Conservation (phyloP, 2,888 invertebrate species). For the Pyrocoelia pectoralis region DNA sequence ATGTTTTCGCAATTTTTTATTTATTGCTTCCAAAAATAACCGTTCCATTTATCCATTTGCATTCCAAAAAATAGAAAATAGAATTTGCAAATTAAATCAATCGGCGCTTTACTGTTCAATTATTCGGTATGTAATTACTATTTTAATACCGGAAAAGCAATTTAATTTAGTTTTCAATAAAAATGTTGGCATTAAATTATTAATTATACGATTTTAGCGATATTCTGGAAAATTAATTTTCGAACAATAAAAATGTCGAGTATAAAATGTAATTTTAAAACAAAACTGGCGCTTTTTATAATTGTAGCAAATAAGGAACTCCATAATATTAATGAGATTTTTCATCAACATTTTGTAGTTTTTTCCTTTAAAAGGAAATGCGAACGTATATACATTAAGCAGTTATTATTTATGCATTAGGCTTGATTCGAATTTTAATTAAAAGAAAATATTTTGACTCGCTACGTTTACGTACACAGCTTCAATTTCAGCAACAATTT, state of each 20-base stretch:
- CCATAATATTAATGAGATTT: background rate
- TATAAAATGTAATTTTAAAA: too few species aligned
- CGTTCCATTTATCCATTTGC: too few species aligned
- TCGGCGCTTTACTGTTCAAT: slow-evolving; percentile 4
- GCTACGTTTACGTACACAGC: background rate
- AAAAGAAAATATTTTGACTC: slow-evolving; percentile 9
- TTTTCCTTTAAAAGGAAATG: background rate
- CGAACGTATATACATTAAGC: background rate
- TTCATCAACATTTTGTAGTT: background rate
- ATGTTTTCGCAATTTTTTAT: too few species aligned
- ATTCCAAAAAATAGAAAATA: background rate
- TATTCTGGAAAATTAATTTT: slow-evolving; percentile 75
- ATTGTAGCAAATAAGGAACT: background rate
- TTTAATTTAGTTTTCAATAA: slow-evolving; percentile 7
- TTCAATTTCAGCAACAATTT: slow-evolving; percentile 10
- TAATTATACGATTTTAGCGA: slow-evolving; percentile 61
- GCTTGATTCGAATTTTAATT: slow-evolving; percentile 7
- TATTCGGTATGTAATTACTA: slow-evolving; percentile 10
- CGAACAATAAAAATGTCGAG: slow-evolving; percentile 61
- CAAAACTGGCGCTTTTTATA: background rate
- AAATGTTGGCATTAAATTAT: background rate
- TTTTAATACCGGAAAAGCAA: slow-evolving; percentile 11
- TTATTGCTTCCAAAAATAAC: too few species aligned
- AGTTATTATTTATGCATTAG: slow-evolving; percentile 10
- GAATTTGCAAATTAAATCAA: slow-evolving; percentile 11